Evolutionary conservation across 1,140 invertebrate genomes (phyloP).

Genomic region (Holotrichia oblita): DNA sequence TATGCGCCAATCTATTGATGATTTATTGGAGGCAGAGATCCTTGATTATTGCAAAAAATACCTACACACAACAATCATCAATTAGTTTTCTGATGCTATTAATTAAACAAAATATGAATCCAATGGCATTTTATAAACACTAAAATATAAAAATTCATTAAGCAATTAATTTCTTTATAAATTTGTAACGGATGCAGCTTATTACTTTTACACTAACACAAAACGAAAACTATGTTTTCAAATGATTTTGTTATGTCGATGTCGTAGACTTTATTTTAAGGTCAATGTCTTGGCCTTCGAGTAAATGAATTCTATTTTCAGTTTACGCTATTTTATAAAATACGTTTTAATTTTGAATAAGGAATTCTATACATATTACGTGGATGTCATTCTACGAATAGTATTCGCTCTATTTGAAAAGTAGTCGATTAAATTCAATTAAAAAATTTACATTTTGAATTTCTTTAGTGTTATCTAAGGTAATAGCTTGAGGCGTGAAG

Average conservation of each 20-base stretch:
- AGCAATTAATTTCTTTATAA: neutral
- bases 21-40: neutral
- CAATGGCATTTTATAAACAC: conserved; percentile 12
- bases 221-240: neutral
- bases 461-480: too few species aligned
- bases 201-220: neutral
- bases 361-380: neutral
- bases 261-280: neutral
- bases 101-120: conserved; percentile 18
- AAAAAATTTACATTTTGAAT: too few species aligned
- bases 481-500: too few species aligned
- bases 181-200: conserved; percentile 22
- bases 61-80: neutral
- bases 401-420: too few species aligned
- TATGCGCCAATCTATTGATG: conserved; percentile 1
- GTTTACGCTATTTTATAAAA: neutral
- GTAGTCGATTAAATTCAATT: too few species aligned
- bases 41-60: conserved; percentile 18
- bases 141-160: neutral
- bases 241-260: neutral
- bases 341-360: conserved; percentile 11
- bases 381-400: too few species aligned
- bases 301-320: neutral
- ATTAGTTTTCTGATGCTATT: neutral
- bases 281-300: conserved; percentile 29